Evolutionary conservation across 2,113 vertebrate species (phyloP), one percentile per base, ranked within the genome.

Genomic region (Ictalurus punctatus): DNA sequence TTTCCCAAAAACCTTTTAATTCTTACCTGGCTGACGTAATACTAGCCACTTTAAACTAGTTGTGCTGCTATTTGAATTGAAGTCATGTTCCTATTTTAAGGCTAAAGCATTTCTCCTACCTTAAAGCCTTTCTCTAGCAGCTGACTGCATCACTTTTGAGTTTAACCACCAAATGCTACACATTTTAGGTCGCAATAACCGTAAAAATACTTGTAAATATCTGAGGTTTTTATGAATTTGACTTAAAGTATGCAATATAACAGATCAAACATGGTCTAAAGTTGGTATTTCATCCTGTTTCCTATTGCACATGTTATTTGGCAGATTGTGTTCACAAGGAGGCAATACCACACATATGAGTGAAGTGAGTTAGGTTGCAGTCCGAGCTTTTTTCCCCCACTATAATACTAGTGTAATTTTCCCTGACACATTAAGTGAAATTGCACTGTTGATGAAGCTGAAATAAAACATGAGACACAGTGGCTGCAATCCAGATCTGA

Each of bases 291-390:
- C 13, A 84, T 14, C 25, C 83, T 84, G 37, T 27, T 30, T 27
- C 37, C 17, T 37, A 25, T 74, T 37, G 37, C 1, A 73, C 69
- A 40, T 19, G 17, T 86, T 63, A 44, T 44, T 52, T 79, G 12
- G 56, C 40, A 48, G 27, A 79, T 79, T 79, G 17, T 78, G 30
- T 79, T 25, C 85, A 86, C 73, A 86, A 86, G 73, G 25, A 74
- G 73, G 85, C 73, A 52, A n/a, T 52, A 65, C 40, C 8, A 86
- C 58, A 48, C n/a, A 40, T 25, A 9, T 79, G 9, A 79, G 13
- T 27, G 44, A n/a, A 52, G 40, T 16, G 76, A 78, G 10, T 74
- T 40, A 25, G 13, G n/a, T 30, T 69, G 13, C 23, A 73, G 69
- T 73, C 69, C 37, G 69, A 37, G 2, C 30, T 73, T 34, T 37